Evolutionary conservation across 2,797 vertebrate genomes (phyloP), one percentile per base, ranked within the genome.

Genomic region (Petrocephalus schoutedeni): DNA sequence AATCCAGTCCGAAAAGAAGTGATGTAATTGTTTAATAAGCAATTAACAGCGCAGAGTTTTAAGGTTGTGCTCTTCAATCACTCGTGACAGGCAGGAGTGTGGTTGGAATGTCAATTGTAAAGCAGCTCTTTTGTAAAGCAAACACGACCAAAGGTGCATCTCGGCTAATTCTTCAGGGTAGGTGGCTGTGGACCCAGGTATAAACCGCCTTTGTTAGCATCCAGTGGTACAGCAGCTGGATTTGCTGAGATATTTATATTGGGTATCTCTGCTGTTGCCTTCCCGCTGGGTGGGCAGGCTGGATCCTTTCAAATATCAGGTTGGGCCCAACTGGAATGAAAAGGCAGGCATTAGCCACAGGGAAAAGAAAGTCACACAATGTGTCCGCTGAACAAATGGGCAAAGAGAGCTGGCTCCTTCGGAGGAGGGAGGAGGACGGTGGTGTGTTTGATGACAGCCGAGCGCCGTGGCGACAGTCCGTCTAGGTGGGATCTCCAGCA

Each of bases 201-300:
- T 74, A 88, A 90, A 85, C 54, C 53, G 45, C 86, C 80, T 89
- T 90, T 90, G 71, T 86, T 85, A 58, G 49, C 21, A 86, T 84
- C 21, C 57, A 85, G 88, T 89, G 85, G 86, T 82, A 85, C 77
- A 80, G 86, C 54, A 23, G n/a, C 61, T 87, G 86, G 86, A 87
- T 89, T 89, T 77, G 51, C 32, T 21, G 67, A 59, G 87, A 85
- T 91, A 86, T 92, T 87, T 92, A 89, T 89, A 88, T 89, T 91
- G 90, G 77, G 88, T 36, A 67, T 91, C 64, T n/a, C 82, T 90
- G 89, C 86, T 87, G 88, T 82, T 64, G 67, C 45, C 32, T 86
- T 88, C 87, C 64, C 88, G 53, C 57, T 86, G 28, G 88, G 84
- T 23, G 28, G 89, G 51, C 51, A 74, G 84, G 67, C 74, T 83